A percentile compares a stretch with the other conserved stretches of the same genome.
Evolutionary conservation across 2,888 invertebrate genomes (phyloP).

Genomic region (Bruchidius siliquastri): DNA sequence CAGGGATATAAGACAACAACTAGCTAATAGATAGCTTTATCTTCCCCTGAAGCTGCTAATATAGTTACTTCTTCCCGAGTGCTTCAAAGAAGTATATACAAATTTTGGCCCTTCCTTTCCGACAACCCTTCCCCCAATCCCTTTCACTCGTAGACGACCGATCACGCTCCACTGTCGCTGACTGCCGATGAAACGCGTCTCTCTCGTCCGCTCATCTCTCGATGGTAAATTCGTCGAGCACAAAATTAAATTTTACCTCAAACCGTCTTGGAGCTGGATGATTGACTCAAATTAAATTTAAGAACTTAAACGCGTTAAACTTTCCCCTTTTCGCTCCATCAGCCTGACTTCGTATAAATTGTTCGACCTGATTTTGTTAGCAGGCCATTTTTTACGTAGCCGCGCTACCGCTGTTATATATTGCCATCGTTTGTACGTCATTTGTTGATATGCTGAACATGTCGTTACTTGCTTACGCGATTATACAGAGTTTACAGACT

Average conservation of each 20-base stretch:
- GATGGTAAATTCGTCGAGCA: slow-evolving; percentile 40
- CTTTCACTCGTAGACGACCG: no score
- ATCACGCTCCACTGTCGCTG: slow-evolving; percentile 20
- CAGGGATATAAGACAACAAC: no score
- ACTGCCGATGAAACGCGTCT: slow-evolving; percentile 10
- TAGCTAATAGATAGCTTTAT: no score
- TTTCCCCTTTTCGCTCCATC: slow-evolving; percentile 45
- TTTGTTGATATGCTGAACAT: neutral
- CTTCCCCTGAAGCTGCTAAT: no score
- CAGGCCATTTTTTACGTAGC: slow-evolving; percentile 31
- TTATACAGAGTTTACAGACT: neutral
- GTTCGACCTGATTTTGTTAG: slow-evolving; percentile 39
- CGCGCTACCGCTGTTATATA: slow-evolving; percentile 22
- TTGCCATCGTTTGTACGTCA: slow-evolving; percentile 17
- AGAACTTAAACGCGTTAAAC: slow-evolving; percentile 48
- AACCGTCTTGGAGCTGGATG: slow-evolving; percentile 45
- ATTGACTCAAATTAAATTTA: slow-evolving; percentile 50
- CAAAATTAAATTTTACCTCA: slow-evolving; percentile 47
- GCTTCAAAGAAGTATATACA: no score
- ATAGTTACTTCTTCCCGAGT: no score
- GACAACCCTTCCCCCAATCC: no score
- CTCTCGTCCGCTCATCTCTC: slow-evolving; percentile 6
- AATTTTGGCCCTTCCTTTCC: no score
- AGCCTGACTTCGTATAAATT: slow-evolving; percentile 43
- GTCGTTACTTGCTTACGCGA: neutral